Base-by-base conservation (phyloP, 2,888 invertebrate genomes). In the Diplolepis rosae region DNA sequence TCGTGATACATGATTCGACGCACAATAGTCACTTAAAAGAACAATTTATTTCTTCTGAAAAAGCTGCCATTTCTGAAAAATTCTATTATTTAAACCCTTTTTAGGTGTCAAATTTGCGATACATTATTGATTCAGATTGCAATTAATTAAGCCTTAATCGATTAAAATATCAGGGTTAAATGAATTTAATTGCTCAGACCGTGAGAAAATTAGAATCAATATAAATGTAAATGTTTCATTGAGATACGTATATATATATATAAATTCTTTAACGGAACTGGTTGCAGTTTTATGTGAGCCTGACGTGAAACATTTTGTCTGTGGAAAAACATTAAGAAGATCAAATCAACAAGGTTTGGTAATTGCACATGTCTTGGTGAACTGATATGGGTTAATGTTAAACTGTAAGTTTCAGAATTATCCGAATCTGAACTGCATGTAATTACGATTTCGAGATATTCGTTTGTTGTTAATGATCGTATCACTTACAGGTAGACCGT, bases 371-470 rank as follows among this genome's bases (percentile, higher is more conserved):
- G 52, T 24, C 68, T 15, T 42, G 68, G 39, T 54, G 56, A 50
- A 69, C 32, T 54, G 71, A 71, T 50, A 27, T 71, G 71, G 71
- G 71, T 71, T 61, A 71, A 65, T 68, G 61, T 61, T 71, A 68
- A 68, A 51, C 61, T 32, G 61, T 39, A 61, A 61, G 56, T 39
- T 39, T 39, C 42, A 18, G 30, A 39, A 51, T 30, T 68, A 68
- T 71, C 54, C 48, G 52, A 70, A 70, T 52, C 39, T 28, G n/a
- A 30, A 48, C 24, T 32, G 54, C 56, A 54, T 56, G 54, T 68
- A 70, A 70, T 70, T 70, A 32, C 67, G 18, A 61, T 24, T 39
- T 24, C 35, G 15, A 56, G 56, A 56, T 61, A 39, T 61, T 61
- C 61, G 61, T n/a, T 39, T 61, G 61, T 39, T 24, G 35, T 61